Evolutionary conservation across 2,888 invertebrate species (phyloP).

Genomic region (Hemistola chrysoprasaria): DNA sequence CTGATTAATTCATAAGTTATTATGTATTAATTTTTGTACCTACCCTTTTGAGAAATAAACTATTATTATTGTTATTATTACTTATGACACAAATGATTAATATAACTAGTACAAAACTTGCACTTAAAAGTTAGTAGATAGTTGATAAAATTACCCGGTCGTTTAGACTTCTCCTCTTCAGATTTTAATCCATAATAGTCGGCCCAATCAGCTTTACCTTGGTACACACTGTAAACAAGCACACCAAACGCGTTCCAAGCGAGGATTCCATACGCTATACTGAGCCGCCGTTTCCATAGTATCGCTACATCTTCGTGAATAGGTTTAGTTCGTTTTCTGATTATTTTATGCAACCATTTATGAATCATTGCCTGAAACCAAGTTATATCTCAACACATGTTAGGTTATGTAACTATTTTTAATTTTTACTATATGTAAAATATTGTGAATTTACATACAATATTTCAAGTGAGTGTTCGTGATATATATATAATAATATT

Average conservation of each 20-base stretch:
- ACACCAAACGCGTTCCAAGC: slow-evolving; percentile 89
- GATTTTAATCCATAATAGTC: slow-evolving; percentile 84
- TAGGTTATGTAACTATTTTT: slow-evolving; percentile 3
- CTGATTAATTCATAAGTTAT: no score
- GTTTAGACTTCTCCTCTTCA: slow-evolving; percentile 78
- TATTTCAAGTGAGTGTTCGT: no score
- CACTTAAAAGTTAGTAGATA: not conserved
- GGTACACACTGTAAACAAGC: slow-evolving; percentile 80
- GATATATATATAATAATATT: no score
- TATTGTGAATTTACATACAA: no score
- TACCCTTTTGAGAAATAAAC: no score
- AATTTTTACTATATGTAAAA: no score
- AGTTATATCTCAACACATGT: not conserved
- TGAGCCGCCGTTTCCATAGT: slow-evolving; percentile 83
- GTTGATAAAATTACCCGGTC: slow-evolving; percentile 77
- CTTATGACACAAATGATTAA: no score
- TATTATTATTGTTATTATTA: no score
- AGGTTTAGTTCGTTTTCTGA: slow-evolving; percentile 66
- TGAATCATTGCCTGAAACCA: slow-evolving; percentile 44
- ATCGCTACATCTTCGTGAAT: slow-evolving; percentile 74
- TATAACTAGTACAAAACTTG: no score
- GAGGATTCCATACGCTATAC: slow-evolving; percentile 83
- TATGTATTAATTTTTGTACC: no score
- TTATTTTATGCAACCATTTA: slow-evolving; percentile 69
- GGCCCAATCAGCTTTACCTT: slow-evolving; percentile 86